These are phyloP conservation scores for Diorhabda elongata DNA, from an alignment of 1,140 invertebrate genomes.

Conservation along the genomic window DNA sequence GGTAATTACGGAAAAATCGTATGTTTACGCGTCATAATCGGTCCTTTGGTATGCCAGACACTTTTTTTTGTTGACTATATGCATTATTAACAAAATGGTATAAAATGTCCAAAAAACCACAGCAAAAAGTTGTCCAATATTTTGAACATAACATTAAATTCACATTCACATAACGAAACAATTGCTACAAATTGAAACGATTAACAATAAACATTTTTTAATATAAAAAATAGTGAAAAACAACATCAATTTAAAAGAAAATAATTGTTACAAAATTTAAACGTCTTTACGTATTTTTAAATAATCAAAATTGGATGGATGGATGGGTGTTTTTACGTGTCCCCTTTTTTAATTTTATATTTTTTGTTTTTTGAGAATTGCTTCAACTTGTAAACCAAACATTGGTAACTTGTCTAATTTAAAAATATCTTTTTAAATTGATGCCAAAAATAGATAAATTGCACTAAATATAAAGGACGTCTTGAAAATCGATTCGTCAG, in stretches of 20 bases:
- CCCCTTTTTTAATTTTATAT: no score
- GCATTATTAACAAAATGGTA: slow-evolving; percentile 1
- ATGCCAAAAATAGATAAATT: slow-evolving; percentile 14
- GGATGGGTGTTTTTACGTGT: no score
- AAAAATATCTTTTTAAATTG: not conserved
- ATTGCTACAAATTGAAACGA: slow-evolving; percentile 7
- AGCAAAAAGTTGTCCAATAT: slow-evolving; percentile 16
- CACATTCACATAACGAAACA: slow-evolving; percentile 22
- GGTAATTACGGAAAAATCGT: no score
- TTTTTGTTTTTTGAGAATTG: no score
- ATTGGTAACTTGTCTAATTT: slow-evolving; percentile 10
- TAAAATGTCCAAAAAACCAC: slow-evolving; percentile 6
- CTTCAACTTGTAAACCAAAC: not conserved
- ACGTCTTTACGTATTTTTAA: no score
- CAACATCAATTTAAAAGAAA: no score
- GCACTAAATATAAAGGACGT: slow-evolving; percentile 10
- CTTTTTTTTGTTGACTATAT: slow-evolving; percentile 9
- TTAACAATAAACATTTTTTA: not conserved
- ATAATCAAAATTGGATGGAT: no score
- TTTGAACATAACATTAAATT: slow-evolving; percentile 19
- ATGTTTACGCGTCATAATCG: no score
- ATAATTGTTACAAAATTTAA: no score
- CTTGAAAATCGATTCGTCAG: not conserved
- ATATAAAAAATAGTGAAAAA: no score
- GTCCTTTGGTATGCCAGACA: no score